phyloP scores from a whole-genome alignment of 2,113 vertebrate species.

The Notothenia coriiceps region DNA sequence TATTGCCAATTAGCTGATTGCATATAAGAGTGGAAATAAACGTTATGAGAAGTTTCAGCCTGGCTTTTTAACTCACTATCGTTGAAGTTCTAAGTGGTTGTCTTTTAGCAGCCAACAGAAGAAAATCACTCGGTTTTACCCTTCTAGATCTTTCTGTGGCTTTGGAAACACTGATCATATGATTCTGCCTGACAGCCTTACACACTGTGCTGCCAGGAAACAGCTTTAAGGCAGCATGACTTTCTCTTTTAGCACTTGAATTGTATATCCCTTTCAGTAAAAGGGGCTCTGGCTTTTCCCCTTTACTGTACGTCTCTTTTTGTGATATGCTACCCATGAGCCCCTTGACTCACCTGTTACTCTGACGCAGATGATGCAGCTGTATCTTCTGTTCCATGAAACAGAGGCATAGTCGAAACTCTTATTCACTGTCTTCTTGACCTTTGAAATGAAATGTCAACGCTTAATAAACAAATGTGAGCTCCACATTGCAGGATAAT shows the following conservation, averaged over 20 bases:
- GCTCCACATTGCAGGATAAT: not conserved
- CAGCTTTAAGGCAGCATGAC: conserved; percentile 10
- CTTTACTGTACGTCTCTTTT: not conserved
- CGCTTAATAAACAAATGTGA: conserved; percentile 31
- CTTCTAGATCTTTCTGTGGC: not conserved
- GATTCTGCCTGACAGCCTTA: conserved; percentile 22
- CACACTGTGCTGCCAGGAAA: conserved; percentile 17
- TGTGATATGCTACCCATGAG: conserved; percentile 13
- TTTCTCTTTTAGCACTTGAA: conserved; percentile 15
- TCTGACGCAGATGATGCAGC: conserved; percentile 5
- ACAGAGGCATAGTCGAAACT: not conserved
- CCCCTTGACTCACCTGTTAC: conserved; percentile 17
- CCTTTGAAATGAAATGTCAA: conserved; percentile 4
- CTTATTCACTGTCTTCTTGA: not conserved
- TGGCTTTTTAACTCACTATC: conserved; percentile 12
- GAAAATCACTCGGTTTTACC: conserved; percentile 35
- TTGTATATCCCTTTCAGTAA: not conserved
- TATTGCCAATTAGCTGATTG: conserved; percentile 58
- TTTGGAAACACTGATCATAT: conserved; percentile 35
- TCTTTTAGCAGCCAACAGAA: conserved; percentile 5
- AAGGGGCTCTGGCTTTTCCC: conserved; percentile 13
- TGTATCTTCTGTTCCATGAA: conserved; percentile 2
- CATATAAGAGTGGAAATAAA: conserved; percentile 19
- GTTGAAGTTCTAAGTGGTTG: conserved; percentile 15
- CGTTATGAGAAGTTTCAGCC: not conserved